Base-by-base conservation (phyloP, 2,797 vertebrate species). In the Falco columbarius region DNA sequence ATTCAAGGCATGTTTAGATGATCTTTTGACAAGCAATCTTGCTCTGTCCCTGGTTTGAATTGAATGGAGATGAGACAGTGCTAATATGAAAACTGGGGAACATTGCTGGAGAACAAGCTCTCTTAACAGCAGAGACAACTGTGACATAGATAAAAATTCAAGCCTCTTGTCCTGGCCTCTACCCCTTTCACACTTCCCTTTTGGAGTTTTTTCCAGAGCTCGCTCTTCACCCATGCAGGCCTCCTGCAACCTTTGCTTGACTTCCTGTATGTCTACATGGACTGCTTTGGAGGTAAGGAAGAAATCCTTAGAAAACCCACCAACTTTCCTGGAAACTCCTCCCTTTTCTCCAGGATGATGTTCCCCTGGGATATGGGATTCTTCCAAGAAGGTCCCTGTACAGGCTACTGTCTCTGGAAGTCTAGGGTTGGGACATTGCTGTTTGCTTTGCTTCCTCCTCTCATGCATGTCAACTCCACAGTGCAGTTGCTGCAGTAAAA, bases 351-450 rank as follows among this genome's bases (percentile, higher is more conserved):
- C 17, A 34, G 23, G 5, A 32, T 19, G 1, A n/a, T 38, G 5
- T 0, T 51, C 12, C 17, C 12, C 10, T 51, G 23, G 10, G 9
- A 63, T 81, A 9, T 51, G 23, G 10, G 9, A 63, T 81, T 72
- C 15, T 73, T 56, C 44, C 1, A 4, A 65, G 11, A 54, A 67
- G 14, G 29, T 55, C 32, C 32, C 49, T 59, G 47, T 38, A n/a
- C 30, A 65, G 21, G 12, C 20, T 32, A 27, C 29, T 54, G 4
- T 47, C 24, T 71, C 5, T 59, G 5, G 13, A 70, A 40, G 23
- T 16, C 12, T 5, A 12, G 10, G 7, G 8, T 1, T 58, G 51
- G 10, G 15, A 36, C 26, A 36, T 19, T 1, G 2, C 4, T 72
- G 29, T 62, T 56, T 66, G 8, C 18, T 20, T 72, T 86, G 9